Conservation (phyloP, 2,888 invertebrate genomes). For the Lacanobia oleracea region DNA sequence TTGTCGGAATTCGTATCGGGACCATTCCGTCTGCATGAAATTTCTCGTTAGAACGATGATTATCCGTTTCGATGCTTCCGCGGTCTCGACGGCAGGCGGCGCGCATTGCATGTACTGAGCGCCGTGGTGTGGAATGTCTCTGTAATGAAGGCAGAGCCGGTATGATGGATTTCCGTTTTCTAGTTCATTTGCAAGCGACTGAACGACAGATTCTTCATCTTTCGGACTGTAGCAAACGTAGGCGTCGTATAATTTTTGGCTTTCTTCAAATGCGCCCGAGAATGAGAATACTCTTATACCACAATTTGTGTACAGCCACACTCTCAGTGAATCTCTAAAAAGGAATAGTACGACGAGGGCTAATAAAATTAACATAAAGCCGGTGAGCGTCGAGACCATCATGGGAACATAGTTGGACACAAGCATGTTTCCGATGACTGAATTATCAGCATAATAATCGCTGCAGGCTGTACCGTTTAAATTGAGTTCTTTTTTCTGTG, state of each 20-base stretch:
- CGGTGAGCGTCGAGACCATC: slow-evolving; percentile 94
- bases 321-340: slow-evolving; percentile 95
- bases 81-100: slow-evolving; percentile 95
- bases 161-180: slow-evolving; percentile 95
- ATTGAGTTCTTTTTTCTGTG: slow-evolving; percentile 95
- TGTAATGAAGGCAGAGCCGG: slow-evolving; percentile 96
- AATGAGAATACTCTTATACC: slow-evolving; percentile 95
- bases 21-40: slow-evolving; percentile 98
- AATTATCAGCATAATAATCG: slow-evolving; percentile 96
- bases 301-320: slow-evolving; percentile 97
- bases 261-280: slow-evolving; percentile 93
- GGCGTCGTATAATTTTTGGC: slow-evolving; percentile 97
- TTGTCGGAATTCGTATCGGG: slow-evolving; percentile 96
- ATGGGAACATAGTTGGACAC: slow-evolving; percentile 96
- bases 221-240: slow-evolving; percentile 98
- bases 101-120: slow-evolving; percentile 93
- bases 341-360: slow-evolving; percentile 95
- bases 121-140: slow-evolving; percentile 95
- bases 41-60: slow-evolving; percentile 96
- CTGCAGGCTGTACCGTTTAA: slow-evolving; percentile 96
- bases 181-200: slow-evolving; percentile 95
- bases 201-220: slow-evolving; percentile 97
- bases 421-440: slow-evolving; percentile 95
- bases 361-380: slow-evolving; percentile 94
- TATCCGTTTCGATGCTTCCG: slow-evolving; percentile 96